A percentile compares a stretch with the other conserved stretches of the same genome.
These are phyloP conservation scores for Drosophila anomelani DNA, from an alignment of 2,888 invertebrate species.

Conservation along the genomic window DNA sequence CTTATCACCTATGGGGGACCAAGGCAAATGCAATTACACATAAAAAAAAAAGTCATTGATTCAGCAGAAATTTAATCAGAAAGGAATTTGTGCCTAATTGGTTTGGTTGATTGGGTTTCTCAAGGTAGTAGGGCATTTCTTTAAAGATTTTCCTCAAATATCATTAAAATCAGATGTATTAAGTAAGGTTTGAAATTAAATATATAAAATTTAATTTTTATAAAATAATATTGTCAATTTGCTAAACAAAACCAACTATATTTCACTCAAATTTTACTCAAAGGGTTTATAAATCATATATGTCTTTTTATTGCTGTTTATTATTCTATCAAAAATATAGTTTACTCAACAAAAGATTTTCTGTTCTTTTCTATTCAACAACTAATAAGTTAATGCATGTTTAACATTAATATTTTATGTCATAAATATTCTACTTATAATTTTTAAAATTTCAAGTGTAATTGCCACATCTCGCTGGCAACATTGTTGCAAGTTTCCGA, in stretches of 20 bases:
- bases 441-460: neutral
- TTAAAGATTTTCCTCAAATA: too few species aligned
- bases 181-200: neutral
- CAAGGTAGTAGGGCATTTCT: neutral
- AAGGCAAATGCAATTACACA: conserved; percentile 62
- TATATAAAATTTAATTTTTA: neutral
- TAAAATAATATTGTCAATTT: too few species aligned
- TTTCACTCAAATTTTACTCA: too few species aligned
- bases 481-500: conserved; percentile 34
- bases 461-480: conserved; percentile 4
- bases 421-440: neutral
- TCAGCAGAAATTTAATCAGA: neutral
- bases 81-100: neutral
- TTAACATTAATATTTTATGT: neutral
- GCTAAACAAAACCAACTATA: too few species aligned
- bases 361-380: too few species aligned
- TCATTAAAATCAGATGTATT: neutral
- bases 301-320: too few species aligned
- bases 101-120: neutral
- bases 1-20: conserved; percentile 67
- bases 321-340: too few species aligned
- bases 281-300: too few species aligned
- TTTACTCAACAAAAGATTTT: too few species aligned
- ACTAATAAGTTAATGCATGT: too few species aligned
- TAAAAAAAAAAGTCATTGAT: neutral